Base-by-base conservation (phyloP, 2,113 vertebrate genomes). In the Morone saxatilis region DNA sequence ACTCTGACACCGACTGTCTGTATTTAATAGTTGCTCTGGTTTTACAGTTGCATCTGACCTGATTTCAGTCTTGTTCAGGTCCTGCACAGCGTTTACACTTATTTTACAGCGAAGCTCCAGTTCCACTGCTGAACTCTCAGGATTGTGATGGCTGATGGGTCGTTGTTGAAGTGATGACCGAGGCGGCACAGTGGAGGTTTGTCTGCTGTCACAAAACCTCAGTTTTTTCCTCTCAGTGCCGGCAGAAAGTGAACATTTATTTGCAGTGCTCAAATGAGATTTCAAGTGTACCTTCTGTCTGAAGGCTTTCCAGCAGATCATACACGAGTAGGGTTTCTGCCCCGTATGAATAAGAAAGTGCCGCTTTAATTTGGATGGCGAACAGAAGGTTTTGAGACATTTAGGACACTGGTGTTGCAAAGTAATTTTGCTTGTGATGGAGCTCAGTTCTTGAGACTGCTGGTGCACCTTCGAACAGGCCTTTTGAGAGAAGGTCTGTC, bases 301-400 rank as follows among this genome's bases (percentile, higher is more conserved):
- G n/a, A 76, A 82, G 38, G 38, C 4, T 48, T 78, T 88, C 38
- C 53, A 12, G 19, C 86, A 88, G 6, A 51, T 14, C n/a, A 0
- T 38, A 19, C 86, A 88, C 0, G 75, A 66, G 40, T 77, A 86
- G 13, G 82, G 78, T 69, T 82, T 90, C 78, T 82, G 78, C n/a
- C 78, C 76, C 1, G 78, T 90, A 36, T 88, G 68, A 66, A 73
- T 84, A 13, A 90, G 71, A 61, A 82, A 74, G 79, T 88, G 86
- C 22, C 72, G 56, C 45, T 62, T 54, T 38, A 84, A 60, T 69
- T 82, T 90, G 67, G 86, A 88, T 16, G 84, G 89, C 14, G 89
- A 76, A 25, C 71, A 82, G 50, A 88, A 88, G 25, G 9, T 62
- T 84, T 89, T 82, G 12, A 70, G 59, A 63, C 81, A 90, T 51